Conservation (phyloP, 2,797 vertebrate genomes). For the Rhinoraja longicauda region DNA sequence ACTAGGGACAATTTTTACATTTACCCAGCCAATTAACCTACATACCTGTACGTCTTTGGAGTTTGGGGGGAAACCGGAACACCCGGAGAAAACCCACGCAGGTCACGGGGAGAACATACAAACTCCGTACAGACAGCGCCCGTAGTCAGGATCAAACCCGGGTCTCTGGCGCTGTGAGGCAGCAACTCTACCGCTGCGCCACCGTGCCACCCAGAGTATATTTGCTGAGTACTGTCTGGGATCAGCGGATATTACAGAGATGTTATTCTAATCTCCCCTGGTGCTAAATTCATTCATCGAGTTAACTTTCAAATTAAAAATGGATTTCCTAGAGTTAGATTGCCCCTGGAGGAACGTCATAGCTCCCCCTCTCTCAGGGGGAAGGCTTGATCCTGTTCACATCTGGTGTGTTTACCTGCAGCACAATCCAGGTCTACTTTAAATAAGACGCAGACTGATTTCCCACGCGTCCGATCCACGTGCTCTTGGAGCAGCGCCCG, state of each 20-base stretch:
- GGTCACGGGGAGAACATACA: no score
- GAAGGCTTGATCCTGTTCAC: neutral
- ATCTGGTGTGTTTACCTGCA: neutral
- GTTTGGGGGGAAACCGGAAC: no score
- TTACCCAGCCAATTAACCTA: no score
- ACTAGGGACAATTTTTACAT: no score
- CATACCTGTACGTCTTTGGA: no score
- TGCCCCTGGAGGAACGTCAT: neutral
- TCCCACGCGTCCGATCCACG: neutral
- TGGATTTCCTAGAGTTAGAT: neutral
- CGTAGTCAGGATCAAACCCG: no score
- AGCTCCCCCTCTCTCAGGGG: neutral
- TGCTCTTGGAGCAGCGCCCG: no score
- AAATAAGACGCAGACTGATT: neutral
- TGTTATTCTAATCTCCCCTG: neutral
- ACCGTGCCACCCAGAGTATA: no score
- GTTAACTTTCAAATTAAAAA: neutral
- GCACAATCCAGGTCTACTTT: neutral
- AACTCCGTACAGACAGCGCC: no score
- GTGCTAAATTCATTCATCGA: neutral
- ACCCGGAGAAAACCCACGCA: no score
- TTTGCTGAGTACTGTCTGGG: neutral
- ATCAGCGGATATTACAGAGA: neutral
- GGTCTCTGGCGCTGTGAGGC: no score
- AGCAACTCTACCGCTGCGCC: no score